These are phyloP conservation scores for Steinernema khuongi DNA, from an alignment of 1,140 invertebrate species.

Conservation along the genomic window DNA sequence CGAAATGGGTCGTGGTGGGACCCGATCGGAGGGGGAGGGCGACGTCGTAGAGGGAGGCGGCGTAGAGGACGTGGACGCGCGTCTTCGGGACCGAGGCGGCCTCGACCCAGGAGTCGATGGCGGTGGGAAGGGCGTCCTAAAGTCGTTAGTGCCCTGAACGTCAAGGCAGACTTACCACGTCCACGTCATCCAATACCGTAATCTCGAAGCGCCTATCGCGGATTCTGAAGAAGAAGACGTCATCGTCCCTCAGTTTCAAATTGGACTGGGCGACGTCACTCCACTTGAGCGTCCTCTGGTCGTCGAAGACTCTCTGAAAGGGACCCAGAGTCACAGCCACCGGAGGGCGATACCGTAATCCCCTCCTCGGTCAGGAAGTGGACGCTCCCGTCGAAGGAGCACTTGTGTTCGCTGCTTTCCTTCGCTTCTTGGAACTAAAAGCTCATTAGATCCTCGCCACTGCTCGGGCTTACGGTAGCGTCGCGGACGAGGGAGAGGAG, in stretches of 20 bases:
- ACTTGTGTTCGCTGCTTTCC: not conserved
- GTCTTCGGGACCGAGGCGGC: not conserved
- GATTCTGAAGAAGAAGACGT: slow-evolving; percentile 2
- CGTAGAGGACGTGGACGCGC: not conserved
- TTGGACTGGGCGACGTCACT: not conserved
- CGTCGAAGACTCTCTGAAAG: not conserved
- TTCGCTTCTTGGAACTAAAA: not conserved
- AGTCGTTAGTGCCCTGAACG: not conserved
- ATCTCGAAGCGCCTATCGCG: not conserved
- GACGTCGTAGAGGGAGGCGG: not conserved
- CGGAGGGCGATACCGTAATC: not conserved
- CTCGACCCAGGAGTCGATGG: not conserved
- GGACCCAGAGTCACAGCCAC: not conserved
- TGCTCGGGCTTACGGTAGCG: not conserved
- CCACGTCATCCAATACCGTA: not conserved
- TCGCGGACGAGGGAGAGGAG: not conserved
- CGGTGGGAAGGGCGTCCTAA: not conserved
- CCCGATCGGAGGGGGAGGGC: not conserved
- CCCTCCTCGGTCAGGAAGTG: not conserved
- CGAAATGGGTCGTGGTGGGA: not conserved
- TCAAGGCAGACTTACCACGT: not conserved
- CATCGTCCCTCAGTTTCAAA: not conserved
- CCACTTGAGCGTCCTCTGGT: not conserved
- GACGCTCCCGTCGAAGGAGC: not conserved
- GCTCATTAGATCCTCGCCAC: not conserved